Evolutionary conservation across 2,888 invertebrate genomes (phyloP), one percentile per base, ranked within the genome.

Genomic region (Spisula solida): DNA sequence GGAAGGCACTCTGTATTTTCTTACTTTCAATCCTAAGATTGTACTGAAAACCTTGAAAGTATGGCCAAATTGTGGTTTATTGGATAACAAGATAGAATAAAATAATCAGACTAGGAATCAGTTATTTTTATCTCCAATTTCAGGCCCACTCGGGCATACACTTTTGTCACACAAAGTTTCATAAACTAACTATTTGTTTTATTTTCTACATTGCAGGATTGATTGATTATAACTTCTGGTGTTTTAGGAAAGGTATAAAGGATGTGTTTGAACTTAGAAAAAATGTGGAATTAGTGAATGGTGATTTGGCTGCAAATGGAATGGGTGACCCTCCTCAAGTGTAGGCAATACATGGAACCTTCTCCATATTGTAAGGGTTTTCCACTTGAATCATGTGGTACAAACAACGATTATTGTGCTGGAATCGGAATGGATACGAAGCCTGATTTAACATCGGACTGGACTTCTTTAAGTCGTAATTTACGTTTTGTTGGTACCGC

Each of bases 211-310:
- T 97, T 97, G 8, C 97, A 99, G 98, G 99, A 95, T 98, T 99
- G 85, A 99, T 99, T 95, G 99, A 99, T 97, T 99, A 99, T 97
- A 99, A 99, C 97, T 99, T 99, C 96, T 97, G 99, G 93, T 99
- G 99, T 97, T 99, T 99, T 97, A 98, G 99, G 66, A 98, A 99
- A 96, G 99, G 99, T 25, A 99, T 99, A 94, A 98, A 99, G 94
- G 98, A 99, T 97, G 99, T 99, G 34, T 99, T 99, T 97, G 99
- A 99, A 86, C 95, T 97, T 0, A 90, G 94, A 78, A 94, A 95
- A 87, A 95, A 95, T 87, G 82, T 87, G 31, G 78, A 86, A 41
- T 66, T 85, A 18, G 31, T 83, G 14, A 70, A 87, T 20, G 83
- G 87, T 20, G 92, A 92, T 4, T 79, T 85, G 20, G 70, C 82